Evolutionary conservation across 2,113 vertebrate species (phyloP).

Genomic region (Paedocypris sp.): DNA sequence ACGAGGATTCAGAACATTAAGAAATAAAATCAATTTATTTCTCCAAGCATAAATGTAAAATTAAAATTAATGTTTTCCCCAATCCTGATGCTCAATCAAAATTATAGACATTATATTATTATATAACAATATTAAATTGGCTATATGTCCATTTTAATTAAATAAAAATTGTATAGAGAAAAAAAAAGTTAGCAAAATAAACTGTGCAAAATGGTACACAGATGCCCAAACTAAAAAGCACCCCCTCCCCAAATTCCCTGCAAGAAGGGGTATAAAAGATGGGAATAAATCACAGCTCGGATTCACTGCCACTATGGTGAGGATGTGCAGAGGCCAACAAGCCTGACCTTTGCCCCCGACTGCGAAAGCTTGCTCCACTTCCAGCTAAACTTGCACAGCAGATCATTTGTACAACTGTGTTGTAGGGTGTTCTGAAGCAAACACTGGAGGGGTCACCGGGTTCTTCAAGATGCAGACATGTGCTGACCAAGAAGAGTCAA

Average conservation of each 20-base stretch:
- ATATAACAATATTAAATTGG: too few species aligned
- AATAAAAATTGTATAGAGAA: too few species aligned
- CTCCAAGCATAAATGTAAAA: too few species aligned
- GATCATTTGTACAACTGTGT: slow-evolving; percentile 7
- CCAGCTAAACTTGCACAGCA: background rate
- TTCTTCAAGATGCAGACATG: background rate
- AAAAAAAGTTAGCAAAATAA: too few species aligned
- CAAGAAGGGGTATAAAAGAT: background rate
- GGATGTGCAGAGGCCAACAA: slow-evolving; percentile 20
- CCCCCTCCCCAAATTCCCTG: background rate
- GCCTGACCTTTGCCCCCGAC: slow-evolving; percentile 5
- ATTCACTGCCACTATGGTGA: background rate
- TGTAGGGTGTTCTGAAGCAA: background rate
- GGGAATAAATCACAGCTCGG: slow-evolving; percentile 17
- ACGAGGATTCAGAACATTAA: too few species aligned
- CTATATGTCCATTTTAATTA: too few species aligned
- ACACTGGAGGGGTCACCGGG: background rate
- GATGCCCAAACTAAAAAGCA: too few species aligned
- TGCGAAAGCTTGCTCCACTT: slow-evolving; percentile 5
- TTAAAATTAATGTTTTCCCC: too few species aligned
- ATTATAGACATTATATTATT: too few species aligned
- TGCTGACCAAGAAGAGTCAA: background rate
- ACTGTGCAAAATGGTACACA: too few species aligned
- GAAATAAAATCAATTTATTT: too few species aligned
- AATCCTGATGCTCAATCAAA: too few species aligned